Percentiles rank a stretch among this genome's conserved stretches.
These are phyloP conservation scores for Reticulitermes lucifugus DNA, from an alignment of 2,888 invertebrate genomes.

Conservation along the genomic window DNA sequence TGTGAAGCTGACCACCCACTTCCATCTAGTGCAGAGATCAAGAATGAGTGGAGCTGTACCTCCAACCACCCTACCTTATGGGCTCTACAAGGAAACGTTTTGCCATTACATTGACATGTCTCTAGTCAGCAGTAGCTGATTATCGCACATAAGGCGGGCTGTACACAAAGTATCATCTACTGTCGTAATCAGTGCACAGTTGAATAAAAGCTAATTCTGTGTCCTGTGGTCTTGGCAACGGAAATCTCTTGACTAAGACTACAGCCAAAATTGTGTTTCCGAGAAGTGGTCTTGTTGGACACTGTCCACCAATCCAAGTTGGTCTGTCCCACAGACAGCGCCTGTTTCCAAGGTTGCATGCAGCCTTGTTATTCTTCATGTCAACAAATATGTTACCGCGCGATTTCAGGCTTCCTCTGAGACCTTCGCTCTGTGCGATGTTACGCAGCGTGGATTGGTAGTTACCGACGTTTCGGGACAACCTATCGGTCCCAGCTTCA, in stretches of 20 bases:
- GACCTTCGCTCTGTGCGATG: too few species aligned
- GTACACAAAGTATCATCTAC: neutral
- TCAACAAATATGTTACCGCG: neutral
- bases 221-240: constrained; percentile 10
- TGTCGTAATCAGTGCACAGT: neutral
- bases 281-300: constrained; percentile 36
- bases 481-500: too few species aligned
- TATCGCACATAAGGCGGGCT: neutral
- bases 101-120: too few species aligned
- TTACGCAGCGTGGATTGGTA: too few species aligned
- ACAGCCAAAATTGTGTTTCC: neutral
- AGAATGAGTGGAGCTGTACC: too few species aligned
- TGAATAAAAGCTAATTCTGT: neutral
- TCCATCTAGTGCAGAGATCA: too few species aligned
- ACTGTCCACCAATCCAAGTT: constrained; percentile 22
- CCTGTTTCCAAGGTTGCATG: neutral
- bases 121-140: neutral
- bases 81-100: too few species aligned
- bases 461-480: too few species aligned
- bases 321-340: neutral
- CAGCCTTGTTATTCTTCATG: neutral
- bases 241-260: neutral
- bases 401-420: too few species aligned
- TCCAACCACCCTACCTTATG: too few species aligned
- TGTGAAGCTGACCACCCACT: too few species aligned